Percentiles rank a stretch among this genome's conserved stretches.
Conservation (phyloP, 2,113 vertebrate species). For the Cettia cetti region DNA sequence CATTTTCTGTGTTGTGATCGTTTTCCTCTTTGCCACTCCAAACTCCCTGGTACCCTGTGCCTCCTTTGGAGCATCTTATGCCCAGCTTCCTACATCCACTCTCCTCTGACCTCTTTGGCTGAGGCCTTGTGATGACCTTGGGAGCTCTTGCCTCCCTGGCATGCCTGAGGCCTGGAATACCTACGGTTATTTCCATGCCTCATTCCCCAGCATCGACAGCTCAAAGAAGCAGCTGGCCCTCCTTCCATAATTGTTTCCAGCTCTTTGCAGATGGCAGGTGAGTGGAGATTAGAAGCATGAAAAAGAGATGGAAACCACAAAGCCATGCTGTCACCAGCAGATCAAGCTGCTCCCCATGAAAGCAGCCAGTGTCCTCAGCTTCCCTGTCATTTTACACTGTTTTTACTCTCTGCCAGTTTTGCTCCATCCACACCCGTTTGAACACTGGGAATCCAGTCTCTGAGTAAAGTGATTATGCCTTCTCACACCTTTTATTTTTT, state of each 20-base stretch:
- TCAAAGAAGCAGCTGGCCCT: neutral
- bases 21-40: neutral
- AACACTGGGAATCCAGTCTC: neutral
- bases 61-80: neutral
- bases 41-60: neutral
- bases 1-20: rapidly evolving
- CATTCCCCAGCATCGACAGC: neutral
- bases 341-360: neutral
- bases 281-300: neutral
- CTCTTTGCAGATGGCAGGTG: neutral
- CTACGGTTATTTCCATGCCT: neutral
- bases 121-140: neutral
- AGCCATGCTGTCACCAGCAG: neutral
- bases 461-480: neutral
- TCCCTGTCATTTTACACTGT: neutral
- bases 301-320: neutral
- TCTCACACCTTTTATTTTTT: neutral
- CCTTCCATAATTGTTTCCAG: neutral
- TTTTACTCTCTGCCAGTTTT: neutral
- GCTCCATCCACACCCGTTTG: neutral
- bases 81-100: neutral
- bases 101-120: neutral
- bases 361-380: neutral
- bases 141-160: neutral
- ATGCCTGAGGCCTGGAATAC: neutral